These are phyloP conservation scores for Sternotherus odoratus DNA, from an alignment of 2,797 vertebrate species.

Conservation along the genomic window DNA sequence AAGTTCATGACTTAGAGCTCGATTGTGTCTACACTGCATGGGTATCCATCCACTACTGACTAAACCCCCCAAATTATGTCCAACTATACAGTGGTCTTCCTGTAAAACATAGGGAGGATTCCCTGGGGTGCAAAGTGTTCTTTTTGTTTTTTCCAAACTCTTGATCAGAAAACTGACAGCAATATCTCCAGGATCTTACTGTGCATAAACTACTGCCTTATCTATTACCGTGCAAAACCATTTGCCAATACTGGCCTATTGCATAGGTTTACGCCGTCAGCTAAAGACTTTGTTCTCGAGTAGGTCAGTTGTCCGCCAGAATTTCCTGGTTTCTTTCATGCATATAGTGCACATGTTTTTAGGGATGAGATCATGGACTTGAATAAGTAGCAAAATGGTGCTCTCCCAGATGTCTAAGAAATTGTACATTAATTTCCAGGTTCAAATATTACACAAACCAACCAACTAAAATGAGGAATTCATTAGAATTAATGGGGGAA, in stretches of 20 bases:
- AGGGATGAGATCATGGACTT: not conserved
- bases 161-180: no score
- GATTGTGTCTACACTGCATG: not conserved
- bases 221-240: not conserved
- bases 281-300: not conserved
- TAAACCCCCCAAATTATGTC: no score
- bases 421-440: not conserved
- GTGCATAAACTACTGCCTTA: not conserved
- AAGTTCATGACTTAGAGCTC: not conserved
- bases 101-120: no score
- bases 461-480: not conserved
- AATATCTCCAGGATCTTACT: no score
- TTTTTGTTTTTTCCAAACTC: no score
- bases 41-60: no score
- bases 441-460: not conserved
- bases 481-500: not conserved
- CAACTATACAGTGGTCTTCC: no score
- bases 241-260: not conserved
- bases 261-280: not conserved
- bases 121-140: no score
- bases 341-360: not conserved
- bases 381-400: not conserved
- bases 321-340: not conserved
- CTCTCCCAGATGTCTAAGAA: not conserved
- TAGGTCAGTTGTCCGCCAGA: not conserved